phyloP scores from a whole-genome alignment of 2,113 vertebrate genomes.

The Semicossyphus pulcher region DNA sequence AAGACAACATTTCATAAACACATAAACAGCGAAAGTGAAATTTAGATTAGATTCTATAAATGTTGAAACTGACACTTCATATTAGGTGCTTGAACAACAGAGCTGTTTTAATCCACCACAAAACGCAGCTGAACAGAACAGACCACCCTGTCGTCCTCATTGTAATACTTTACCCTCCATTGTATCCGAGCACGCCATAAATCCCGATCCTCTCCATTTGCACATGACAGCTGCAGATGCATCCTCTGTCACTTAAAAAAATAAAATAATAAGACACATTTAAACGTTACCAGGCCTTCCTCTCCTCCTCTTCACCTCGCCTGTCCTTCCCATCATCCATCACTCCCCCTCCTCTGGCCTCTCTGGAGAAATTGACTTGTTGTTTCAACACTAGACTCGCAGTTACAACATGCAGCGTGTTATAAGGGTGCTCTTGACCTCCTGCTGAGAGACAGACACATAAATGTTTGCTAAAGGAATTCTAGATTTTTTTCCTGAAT shows the following conservation, averaged over 20 bases:
- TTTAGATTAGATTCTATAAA: too few relatives aligned
- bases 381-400: slow-evolving; percentile 3
- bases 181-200: slow-evolving; percentile 29
- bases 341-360: background rate
- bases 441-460: background rate
- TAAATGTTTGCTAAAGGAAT: background rate
- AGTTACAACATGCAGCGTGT: background rate
- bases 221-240: slow-evolving; percentile 38
- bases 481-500: background rate
- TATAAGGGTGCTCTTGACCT: background rate
- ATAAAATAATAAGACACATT: slow-evolving; percentile 19
- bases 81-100: too few relatives aligned
- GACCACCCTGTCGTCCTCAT: slow-evolving; percentile 40
- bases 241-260: slow-evolving; percentile 27
- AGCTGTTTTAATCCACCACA: too few relatives aligned
- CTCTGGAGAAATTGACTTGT: background rate
- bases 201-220: slow-evolving; percentile 25
- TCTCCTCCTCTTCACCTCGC: background rate
- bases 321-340: slow-evolving; percentile 3
- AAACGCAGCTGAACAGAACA: too few relatives aligned
- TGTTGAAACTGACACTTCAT: too few relatives aligned
- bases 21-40: too few relatives aligned
- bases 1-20: too few relatives aligned
- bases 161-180: slow-evolving; percentile 1
- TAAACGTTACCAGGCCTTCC: slow-evolving; percentile 49